A percentile compares a stretch with the other conserved stretches of the same genome.
Evolutionary conservation across 2,113 vertebrate genomes (phyloP).

Genomic region (Chrysochloris asiatica): DNA sequence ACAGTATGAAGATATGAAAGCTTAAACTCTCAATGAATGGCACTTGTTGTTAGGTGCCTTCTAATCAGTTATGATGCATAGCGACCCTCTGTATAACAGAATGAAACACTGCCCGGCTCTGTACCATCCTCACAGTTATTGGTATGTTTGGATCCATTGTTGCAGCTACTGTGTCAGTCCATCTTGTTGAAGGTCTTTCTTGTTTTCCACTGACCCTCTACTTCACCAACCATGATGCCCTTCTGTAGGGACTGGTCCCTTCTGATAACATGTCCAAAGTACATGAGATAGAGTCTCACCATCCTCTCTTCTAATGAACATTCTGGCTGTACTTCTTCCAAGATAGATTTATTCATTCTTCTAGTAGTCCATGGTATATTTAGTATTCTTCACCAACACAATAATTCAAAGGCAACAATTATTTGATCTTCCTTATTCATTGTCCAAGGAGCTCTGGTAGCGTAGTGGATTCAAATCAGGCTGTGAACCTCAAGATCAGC

Average conservation of each 20-base stretch:
- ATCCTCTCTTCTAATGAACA: neutral
- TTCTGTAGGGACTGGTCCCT: neutral
- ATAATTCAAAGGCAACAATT: neutral
- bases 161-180: neutral
- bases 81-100: neutral
- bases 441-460: no score
- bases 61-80: neutral
- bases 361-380: neutral
- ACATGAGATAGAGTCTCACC: neutral
- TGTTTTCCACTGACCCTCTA: neutral
- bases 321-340: neutral
- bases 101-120: neutral
- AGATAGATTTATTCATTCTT: neutral
- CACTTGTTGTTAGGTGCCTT: neutral
- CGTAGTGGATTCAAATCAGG: no score
- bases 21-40: neutral
- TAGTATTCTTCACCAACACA: neutral
- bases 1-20: slow-evolving; percentile 1
- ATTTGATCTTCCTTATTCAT: neutral
- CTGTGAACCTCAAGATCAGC: no score
- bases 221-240: neutral
- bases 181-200: neutral
- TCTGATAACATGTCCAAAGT: neutral
- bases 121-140: neutral
- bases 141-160: neutral